phyloP scores from a whole-genome alignment of 2,113 vertebrate species.

The Mirza zaza region DNA sequence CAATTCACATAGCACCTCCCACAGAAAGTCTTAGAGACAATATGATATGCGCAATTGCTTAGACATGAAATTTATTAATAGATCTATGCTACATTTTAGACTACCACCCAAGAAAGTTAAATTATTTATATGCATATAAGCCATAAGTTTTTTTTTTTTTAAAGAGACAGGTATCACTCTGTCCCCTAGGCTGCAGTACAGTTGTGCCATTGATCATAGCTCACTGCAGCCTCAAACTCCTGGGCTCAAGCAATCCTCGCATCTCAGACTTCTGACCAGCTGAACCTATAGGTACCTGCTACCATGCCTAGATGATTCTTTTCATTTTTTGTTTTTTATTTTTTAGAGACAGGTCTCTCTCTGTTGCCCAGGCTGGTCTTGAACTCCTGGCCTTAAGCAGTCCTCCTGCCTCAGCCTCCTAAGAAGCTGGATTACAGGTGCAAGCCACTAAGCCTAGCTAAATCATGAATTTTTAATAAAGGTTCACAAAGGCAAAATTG shows the following conservation, averaged over 20 bases:
- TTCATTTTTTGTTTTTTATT: too few species aligned
- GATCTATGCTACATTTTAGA: background rate
- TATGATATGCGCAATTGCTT: background rate
- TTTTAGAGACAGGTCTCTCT: too few species aligned
- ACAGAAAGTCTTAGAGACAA: background rate
- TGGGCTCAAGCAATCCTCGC: background rate
- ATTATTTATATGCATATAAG: background rate
- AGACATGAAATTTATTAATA: background rate
- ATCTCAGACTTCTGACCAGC: background rate
- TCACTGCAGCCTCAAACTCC: too few species aligned
- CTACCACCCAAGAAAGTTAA: conserved; percentile 8
- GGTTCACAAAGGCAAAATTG: background rate
- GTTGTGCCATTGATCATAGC: too few species aligned
- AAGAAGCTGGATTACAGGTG: too few species aligned
- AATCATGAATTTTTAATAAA: background rate
- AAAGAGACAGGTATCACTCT: too few species aligned
- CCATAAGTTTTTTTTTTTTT: background rate
- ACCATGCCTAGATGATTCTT: too few species aligned
- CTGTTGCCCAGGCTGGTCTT: too few species aligned
- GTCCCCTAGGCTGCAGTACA: too few species aligned
- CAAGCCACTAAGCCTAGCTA: background rate
- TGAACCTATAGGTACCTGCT: too few species aligned
- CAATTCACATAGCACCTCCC: background rate
- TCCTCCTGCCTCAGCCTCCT: too few species aligned
- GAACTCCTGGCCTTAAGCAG: too few species aligned